phyloP scores from a whole-genome alignment of 2,797 vertebrate species.

The Clamator glandarius region DNA sequence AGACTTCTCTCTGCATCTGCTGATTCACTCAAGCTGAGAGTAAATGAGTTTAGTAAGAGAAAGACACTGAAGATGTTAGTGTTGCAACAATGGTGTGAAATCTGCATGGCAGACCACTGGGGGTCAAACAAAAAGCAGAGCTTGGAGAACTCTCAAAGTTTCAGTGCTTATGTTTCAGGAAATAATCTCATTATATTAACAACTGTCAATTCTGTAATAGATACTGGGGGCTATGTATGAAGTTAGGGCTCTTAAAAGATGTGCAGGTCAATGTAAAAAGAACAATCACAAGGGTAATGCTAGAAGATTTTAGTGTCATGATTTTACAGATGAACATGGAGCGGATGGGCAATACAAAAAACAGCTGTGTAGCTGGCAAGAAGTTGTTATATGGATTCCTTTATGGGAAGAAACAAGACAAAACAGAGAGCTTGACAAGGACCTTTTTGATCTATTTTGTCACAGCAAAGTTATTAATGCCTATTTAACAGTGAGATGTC shows the following conservation, averaged over 20 bases:
- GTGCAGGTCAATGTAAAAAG: neutral
- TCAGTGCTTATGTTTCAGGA: neutral
- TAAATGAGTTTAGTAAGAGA: neutral
- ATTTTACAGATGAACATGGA: neutral
- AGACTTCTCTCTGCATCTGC: neutral
- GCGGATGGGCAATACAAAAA: neutral
- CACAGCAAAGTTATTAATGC: neutral
- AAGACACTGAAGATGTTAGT: neutral
- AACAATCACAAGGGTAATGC: neutral
- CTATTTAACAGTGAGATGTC: neutral
- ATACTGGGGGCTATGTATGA: neutral
- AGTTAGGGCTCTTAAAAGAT: neutral
- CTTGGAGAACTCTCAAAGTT: neutral
- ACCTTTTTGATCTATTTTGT: neutral
- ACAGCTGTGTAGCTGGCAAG: neutral
- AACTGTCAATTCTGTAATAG: neutral
- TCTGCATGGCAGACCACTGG: neutral
- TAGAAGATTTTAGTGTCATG: neutral
- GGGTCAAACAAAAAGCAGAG: neutral
- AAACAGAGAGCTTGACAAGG: neutral
- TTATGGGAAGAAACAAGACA: neutral
- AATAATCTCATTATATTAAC: neutral
- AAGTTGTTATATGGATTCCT: neutral
- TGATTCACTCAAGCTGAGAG: neutral
- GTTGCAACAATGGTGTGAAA: neutral